Conservation (phyloP, 2,888 invertebrate species). For the Ichneumoninae sp. region DNA sequence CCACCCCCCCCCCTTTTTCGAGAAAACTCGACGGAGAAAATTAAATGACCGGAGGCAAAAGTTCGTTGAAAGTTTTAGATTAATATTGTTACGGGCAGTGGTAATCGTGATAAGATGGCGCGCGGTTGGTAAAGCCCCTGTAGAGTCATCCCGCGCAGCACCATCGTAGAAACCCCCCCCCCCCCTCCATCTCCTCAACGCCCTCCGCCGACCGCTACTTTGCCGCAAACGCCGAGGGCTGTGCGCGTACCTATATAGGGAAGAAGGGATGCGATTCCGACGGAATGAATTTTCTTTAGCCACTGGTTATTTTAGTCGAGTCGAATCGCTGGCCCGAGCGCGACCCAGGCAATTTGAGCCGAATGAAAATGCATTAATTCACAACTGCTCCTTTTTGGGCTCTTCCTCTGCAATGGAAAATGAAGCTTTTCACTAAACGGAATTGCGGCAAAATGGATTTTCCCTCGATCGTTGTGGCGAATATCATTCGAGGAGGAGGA, state of each 20-base stretch:
- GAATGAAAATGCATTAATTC: constrained; percentile 65
- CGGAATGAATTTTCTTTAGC: constrained; percentile 64
- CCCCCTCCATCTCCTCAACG: constrained; percentile 1
- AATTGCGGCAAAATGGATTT: constrained; percentile 35
- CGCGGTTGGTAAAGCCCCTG: constrained; percentile 47
- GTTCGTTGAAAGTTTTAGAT: constrained; percentile 77
- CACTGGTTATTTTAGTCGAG: constrained; percentile 57
- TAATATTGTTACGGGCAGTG: constrained; percentile 77
- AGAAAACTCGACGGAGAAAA: constrained; percentile 71
- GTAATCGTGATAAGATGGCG: constrained; percentile 77
- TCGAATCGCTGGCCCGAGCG: constrained; percentile 24
- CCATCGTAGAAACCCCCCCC: constrained; percentile 1
- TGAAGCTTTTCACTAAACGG: constrained; percentile 30
- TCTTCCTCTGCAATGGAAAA: constrained; percentile 16
- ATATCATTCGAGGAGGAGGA: constrained; percentile 18
- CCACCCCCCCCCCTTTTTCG: constrained; percentile 52
- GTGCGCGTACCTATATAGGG: constrained; percentile 8
- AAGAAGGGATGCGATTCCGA: constrained; percentile 51
- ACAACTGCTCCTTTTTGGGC: constrained; percentile 38
- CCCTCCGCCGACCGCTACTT: not conserved
- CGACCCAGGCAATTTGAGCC: constrained; percentile 49
- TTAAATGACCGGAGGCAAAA: constrained; percentile 76
- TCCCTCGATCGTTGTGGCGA: not conserved
- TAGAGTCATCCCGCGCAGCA: constrained; percentile 31
- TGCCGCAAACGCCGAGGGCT: constrained; percentile 28